These are phyloP conservation scores for Macaria liturata DNA, from an alignment of 2,888 invertebrate species.

Conservation along the genomic window DNA sequence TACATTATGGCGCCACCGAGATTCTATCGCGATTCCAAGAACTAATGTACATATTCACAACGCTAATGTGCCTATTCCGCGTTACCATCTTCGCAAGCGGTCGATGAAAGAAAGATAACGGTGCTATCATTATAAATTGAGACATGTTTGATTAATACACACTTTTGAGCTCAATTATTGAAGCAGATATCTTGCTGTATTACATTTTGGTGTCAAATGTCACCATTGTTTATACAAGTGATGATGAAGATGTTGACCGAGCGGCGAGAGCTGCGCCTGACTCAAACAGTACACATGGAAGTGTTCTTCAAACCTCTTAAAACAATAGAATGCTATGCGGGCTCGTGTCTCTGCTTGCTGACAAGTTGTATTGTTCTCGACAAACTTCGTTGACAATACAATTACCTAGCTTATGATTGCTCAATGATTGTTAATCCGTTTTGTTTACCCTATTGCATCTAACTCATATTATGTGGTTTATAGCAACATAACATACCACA, in stretches of 20 bases:
- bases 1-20: conserved; percentile 35
- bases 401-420: conserved; percentile 46
- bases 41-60: too few relatives aligned
- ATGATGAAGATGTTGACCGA: conserved; percentile 35
- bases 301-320: conserved; percentile 56
- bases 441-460: too few relatives aligned
- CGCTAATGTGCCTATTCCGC: conserved; percentile 9
- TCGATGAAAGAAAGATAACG: conserved; percentile 19
- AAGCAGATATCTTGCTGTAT: conserved; percentile 20
- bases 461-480: too few relatives aligned
- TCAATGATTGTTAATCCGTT: too few relatives aligned
- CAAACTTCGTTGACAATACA: conserved; percentile 55
- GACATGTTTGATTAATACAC: conserved; percentile 20
- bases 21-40: conserved; percentile 22
- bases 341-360: conserved; percentile 50
- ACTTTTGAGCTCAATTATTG: conserved; percentile 12
- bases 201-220: conserved; percentile 31
- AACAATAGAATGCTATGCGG: conserved; percentile 76
- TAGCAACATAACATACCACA: too few relatives aligned
- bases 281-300: conserved; percentile 39
- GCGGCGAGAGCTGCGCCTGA: conserved; percentile 40
- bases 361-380: conserved; percentile 45
- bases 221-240: conserved; percentile 36
- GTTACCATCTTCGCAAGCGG: conserved; percentile 16
- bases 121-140: conserved; percentile 22